Base-by-base conservation (phyloP, 2,888 invertebrate genomes). In the Nycteola revayana region DNA sequence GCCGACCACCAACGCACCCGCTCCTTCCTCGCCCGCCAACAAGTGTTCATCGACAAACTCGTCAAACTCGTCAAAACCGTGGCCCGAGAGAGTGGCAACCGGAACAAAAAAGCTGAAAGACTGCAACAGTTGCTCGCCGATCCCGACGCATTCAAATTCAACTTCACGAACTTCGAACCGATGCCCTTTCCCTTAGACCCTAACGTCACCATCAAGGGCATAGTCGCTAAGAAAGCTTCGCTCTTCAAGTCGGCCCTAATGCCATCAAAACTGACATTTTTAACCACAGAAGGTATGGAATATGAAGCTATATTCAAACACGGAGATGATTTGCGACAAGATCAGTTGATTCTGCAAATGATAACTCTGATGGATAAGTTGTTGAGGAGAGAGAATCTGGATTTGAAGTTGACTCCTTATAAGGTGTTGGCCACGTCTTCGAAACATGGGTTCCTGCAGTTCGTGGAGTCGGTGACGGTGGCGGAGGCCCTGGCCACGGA, bases 301-400 rank as follows among this genome's bases (percentile, higher is more conserved):
- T 99, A 98, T 77, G 95, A 96, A 8, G 96, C 98, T 0, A 98
- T 99, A 43, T 99, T 99, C 77, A 99, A 99, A 76, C 94, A 98
- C 61, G 99, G 99, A 1, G 99, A 99, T 78, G 99, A 99, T 75
- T 82, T 99, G 31, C 90, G 99, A 1, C 99, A 99, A 83, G 99
- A 99, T 85, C 99, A 99, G 77, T 90, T 99, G 1, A 96, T 99
- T 42, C 85, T 99, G 27, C 99, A 99, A 87, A 99, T 99, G 91
- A 98, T 99, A 23, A 96, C 97, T 0, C 85, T 99, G 7, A 99
- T 99, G 98, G 99, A 99, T 75, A 97, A 97, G 76, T 78, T 99
- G 33, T 80, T 99, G 49, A 90, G 97, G 24, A 91, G 96, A 56
- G 99, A 99, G 81, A 99, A 99, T 78, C 88, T 99, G 35, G 99